Evolutionary conservation across 2,888 invertebrate genomes (phyloP).

Genomic region (Elysia crispata): DNA sequence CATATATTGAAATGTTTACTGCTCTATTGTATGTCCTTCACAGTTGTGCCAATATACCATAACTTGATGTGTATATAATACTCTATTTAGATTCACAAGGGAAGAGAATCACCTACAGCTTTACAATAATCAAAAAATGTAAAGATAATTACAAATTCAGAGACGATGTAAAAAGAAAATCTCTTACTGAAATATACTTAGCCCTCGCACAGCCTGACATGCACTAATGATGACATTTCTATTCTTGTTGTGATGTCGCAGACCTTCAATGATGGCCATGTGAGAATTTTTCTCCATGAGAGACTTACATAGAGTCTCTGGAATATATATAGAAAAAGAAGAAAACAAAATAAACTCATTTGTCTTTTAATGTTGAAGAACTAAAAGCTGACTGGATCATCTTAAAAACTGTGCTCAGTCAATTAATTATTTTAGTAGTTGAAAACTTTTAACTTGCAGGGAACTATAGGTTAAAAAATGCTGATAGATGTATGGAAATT

Average conservation of each 20-base stretch:
- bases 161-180: too few relatives aligned
- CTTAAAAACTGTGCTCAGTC: neutral
- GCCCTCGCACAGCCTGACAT: constrained; percentile 63
- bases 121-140: too few relatives aligned
- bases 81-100: too few relatives aligned
- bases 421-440: neutral
- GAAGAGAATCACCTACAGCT: too few relatives aligned
- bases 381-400: neutral
- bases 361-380: neutral
- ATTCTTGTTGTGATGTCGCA: constrained; percentile 55
- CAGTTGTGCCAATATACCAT: too few relatives aligned
- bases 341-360: neutral
- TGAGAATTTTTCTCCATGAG: constrained; percentile 70
- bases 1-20: too few relatives aligned
- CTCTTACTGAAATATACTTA: constrained; percentile 69
- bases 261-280: constrained; percentile 64
- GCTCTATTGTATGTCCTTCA: too few relatives aligned
- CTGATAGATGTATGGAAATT: too few relatives aligned
- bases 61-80: too few relatives aligned
- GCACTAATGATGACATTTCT: constrained; percentile 57
- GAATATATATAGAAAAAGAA: neutral
- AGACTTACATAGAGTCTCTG: constrained; percentile 61
- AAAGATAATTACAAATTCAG: neutral
- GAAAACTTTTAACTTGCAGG: neutral
- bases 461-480: too few relatives aligned